Percentiles rank a stretch among this genome's conserved stretches.
These are phyloP conservation scores for Oryzias melastigma DNA, from an alignment of 2,113 vertebrate species.

Conservation along the genomic window DNA sequence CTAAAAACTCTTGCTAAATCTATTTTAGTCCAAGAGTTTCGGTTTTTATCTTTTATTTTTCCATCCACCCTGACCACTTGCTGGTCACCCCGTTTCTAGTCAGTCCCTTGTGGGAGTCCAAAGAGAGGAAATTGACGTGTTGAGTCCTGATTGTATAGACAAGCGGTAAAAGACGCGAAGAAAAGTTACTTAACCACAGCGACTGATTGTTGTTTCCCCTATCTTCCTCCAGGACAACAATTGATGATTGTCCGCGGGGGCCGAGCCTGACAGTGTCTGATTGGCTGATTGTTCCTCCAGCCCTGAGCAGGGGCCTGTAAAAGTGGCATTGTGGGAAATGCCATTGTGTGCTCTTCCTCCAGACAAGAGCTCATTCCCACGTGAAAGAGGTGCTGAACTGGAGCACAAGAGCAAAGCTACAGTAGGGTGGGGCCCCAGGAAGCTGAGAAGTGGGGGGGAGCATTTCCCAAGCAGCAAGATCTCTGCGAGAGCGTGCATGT, in stretches of 20 bases:
- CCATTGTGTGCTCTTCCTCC: conserved; percentile 97
- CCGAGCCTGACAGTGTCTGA: conserved; percentile 92
- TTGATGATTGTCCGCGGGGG: conserved; percentile 89
- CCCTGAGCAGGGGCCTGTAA: conserved; percentile 83
- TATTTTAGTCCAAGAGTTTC: not conserved
- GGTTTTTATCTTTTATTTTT: conserved; percentile 8
- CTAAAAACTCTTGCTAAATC: not conserved
- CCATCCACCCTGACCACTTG: not conserved
- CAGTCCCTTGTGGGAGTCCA: conserved; percentile 41
- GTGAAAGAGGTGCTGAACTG: conserved; percentile 91
- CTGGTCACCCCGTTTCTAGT: conserved; percentile 39
- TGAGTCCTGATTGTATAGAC: conserved; percentile 58
- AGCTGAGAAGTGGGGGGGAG: conserved; percentile 55
- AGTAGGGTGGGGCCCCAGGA: conserved; percentile 79
- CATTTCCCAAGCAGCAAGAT: conserved; percentile 83
- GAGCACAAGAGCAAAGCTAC: conserved; percentile 81
- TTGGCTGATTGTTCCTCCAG: conserved; percentile 93
- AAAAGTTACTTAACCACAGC: conserved; percentile 71
- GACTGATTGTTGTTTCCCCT: conserved; percentile 76
- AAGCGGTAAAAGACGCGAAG: conserved; percentile 63
- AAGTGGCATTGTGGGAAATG: conserved; percentile 93
- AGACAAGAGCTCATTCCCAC: conserved; percentile 95
- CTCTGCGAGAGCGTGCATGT: conserved; percentile 37
- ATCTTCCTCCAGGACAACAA: conserved; percentile 84
- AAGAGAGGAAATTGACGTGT: conserved; percentile 56